Evolutionary conservation across 2,888 invertebrate genomes (phyloP), one percentile per base, ranked within the genome.

Genomic region (Drymonia ruficornis): DNA sequence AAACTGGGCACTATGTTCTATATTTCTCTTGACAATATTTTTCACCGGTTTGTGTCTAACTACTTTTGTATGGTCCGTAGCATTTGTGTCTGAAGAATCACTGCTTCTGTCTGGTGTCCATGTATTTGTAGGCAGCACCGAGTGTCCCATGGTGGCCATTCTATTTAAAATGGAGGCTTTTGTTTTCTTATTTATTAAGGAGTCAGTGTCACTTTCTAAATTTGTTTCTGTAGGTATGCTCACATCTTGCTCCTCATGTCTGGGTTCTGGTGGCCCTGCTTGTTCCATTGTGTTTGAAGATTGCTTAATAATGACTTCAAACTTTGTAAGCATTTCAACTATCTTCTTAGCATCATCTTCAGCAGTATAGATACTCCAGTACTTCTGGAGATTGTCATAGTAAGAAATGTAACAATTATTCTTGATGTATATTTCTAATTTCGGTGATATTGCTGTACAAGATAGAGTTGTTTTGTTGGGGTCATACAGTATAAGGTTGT

Each of bases 121-220:
- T 38, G 68, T 56, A 65, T 72, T 70, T 47, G 77, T 58, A 42
- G 91, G 91, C 52, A 91, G 72, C 31, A 91, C 87, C 56, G 91
- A 88, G 34, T 90, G 90, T 5, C 91, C 91, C 86, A 91, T 86
- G 57, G 64, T 84, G 45, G 91, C 89, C 87, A 91, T 91, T 72
- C 91, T 79, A 67, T 80, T 87, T 48, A 91, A 62, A 61, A 91
- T 84, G 2, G 88, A 84, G 55, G 80, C 76, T 70, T 88, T 91
- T n/a, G 84, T 87, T 79, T 78, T 85, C 65, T 58, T 84, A 49
- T 84, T 84, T 28, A 80, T 52, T 48, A 82, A 79, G 45, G 84
- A 85, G 63, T 90, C 90, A 56, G 87, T 90, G 57, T 89, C 88
- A 83, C 85, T 88, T 70, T 76, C 86, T 61, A 69, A 74, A 53